Evolutionary conservation across 2,113 vertebrate genomes (phyloP).

Genomic region (Neomonachus schauinslandi): DNA sequence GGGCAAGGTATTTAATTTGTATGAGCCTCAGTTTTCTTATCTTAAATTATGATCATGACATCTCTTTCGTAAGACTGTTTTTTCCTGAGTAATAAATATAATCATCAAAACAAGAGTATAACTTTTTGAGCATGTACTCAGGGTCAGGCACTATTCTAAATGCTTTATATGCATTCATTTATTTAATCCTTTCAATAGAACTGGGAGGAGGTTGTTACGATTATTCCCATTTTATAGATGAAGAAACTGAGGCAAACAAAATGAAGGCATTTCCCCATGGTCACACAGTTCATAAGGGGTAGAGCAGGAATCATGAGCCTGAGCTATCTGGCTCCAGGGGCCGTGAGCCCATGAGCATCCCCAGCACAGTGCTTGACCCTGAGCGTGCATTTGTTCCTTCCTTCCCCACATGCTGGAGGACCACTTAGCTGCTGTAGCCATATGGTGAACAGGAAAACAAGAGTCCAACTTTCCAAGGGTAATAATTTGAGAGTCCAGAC

Average conservation of each 20-base stretch:
- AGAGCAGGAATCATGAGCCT: background rate
- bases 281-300: background rate
- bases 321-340: background rate
- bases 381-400: background rate
- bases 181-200: background rate
- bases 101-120: background rate
- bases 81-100: background rate
- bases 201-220: background rate
- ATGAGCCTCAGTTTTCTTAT: background rate
- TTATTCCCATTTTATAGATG: constrained; percentile 5
- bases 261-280: background rate
- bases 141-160: background rate
- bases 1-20: background rate
- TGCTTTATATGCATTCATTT: background rate
- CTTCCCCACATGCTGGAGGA: accelerated
- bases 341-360: background rate
- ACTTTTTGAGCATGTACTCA: background rate
- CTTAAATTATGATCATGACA: background rate
- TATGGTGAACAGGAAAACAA: background rate
- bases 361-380: accelerated
- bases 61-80: background rate
- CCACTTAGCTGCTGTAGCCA: background rate
- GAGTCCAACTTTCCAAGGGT: background rate
- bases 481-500: background rate
- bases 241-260: background rate